Conservation (phyloP, 2,797 vertebrate genomes). For the Anas acuta region DNA sequence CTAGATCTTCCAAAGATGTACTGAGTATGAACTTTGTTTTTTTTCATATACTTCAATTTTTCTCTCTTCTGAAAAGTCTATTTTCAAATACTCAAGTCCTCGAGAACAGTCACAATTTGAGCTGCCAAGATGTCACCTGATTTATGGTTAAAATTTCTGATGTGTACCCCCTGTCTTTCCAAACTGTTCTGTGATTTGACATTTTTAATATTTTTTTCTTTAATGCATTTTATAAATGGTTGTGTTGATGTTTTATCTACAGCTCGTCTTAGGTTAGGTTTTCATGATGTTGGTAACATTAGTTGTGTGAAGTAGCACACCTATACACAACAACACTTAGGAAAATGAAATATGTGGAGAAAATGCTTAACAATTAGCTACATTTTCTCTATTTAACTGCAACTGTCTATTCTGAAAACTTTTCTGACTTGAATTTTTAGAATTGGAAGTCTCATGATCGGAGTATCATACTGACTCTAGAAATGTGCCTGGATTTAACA, state of each 20-base stretch:
- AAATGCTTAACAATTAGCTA: not conserved
- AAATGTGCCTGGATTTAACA: not conserved
- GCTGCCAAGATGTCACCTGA: not conserved
- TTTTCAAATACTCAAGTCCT: not conserved
- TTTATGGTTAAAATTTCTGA: not conserved
- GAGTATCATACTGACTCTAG: accelerated
- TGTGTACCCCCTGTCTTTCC: not conserved
- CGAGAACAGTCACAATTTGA: too few species aligned
- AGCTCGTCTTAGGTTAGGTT: not conserved
- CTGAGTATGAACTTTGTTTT: not conserved
- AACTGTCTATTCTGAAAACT: not conserved
- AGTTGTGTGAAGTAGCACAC: not conserved
- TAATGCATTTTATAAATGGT: not conserved
- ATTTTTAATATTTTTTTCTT: not conserved
- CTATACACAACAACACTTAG: not conserved
- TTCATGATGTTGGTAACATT: not conserved
- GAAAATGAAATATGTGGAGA: not conserved
- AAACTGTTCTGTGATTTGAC: not conserved
- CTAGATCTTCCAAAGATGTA: not conserved
- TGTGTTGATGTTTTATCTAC: not conserved
- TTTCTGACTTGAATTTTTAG: not conserved
- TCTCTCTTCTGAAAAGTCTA: not conserved
- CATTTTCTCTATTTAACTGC: not conserved
- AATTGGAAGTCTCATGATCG: accelerated
- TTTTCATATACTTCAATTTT: not conserved